Base-by-base conservation (phyloP, 2,113 vertebrate species). In the Triplophysa rosa region DNA sequence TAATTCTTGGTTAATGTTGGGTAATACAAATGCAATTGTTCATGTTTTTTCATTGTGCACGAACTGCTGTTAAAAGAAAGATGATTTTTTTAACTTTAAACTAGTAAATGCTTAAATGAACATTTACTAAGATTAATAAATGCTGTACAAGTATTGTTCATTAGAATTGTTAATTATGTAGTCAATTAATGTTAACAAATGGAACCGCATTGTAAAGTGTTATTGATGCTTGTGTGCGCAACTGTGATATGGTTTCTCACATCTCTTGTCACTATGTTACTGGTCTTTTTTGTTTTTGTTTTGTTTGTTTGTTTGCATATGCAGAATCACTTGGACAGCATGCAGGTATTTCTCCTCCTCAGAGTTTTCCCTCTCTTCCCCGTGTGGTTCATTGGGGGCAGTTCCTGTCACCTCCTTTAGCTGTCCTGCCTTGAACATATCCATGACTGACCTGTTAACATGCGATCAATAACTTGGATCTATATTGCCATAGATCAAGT, bases 321-420 rank as follows among this genome's bases (percentile, higher is more conserved):
- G 90, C 96, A 99, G 98, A 97, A 90, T 94, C 94, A 97, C 92
- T 92, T 99, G 98, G 97, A 99, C 94, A 95, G 95, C 95, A 98
- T 99, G 97, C 98, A 99, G 98, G 98, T 99, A 98, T 93, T 95
- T 92, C 92, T 91, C 91, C 85, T 76, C 85, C 87, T 87, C 74
- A 71, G 59, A 80, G 84, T 68, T 81, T 1, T 58, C 40, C 19
- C 21, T 19, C 33, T 29, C 56, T 16, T 56, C 59, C 72, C 47
- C 49, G 17, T 52, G 61, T 67, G 62, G 49, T 19, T 62, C 73
- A 65, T 65, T 65, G 24, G 59, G 23, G 52, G 49, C 21, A 21
- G 68, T 58, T 71, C 26, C 74, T 77, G 12, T 77, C 61, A 54
- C 62, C 62, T 65, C 45, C 17, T 77, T 52, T 65, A 77, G 47